These are phyloP conservation scores for Parasteatoda tepidariorum DNA, from an alignment of 1,140 invertebrate species.

Conservation along the genomic window DNA sequence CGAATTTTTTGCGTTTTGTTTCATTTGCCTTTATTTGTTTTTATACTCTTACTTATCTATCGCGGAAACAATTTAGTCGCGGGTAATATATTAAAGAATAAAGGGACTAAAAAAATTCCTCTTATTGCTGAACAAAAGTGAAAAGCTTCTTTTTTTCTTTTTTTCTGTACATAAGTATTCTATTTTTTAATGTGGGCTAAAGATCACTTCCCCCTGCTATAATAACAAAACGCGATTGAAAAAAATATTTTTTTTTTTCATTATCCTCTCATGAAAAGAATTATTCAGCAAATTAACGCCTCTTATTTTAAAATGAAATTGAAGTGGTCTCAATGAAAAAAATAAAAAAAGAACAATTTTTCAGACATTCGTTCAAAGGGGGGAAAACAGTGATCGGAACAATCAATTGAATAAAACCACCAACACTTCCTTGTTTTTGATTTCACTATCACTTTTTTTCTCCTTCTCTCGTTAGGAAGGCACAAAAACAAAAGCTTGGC, in stretches of 20 bases:
- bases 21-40: too few species aligned
- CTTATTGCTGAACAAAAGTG: too few species aligned
- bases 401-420: too few species aligned
- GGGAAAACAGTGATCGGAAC: conserved; percentile 18
- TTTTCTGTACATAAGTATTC: background rate
- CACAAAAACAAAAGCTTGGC: background rate
- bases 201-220: conserved; percentile 31
- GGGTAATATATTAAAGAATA: too few species aligned
- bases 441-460: background rate
- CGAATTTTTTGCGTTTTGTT: too few species aligned
- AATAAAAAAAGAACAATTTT: conserved; percentile 5
- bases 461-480: background rate
- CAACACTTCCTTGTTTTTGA: background rate
- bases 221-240: background rate
- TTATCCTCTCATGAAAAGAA: conserved; percentile 18
- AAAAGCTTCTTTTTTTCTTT: background rate
- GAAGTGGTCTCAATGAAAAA: conserved; percentile 24
- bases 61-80: too few species aligned
- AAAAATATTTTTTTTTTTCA: conserved; percentile 4
- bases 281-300: conserved; percentile 32
- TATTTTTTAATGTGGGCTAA: conserved; percentile 11
- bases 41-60: too few species aligned
- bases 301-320: conserved; percentile 38
- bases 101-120: too few species aligned
- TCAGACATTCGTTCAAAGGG: background rate